Conservation (phyloP, 1,140 invertebrate genomes). For the Hyles euphorbiae region DNA sequence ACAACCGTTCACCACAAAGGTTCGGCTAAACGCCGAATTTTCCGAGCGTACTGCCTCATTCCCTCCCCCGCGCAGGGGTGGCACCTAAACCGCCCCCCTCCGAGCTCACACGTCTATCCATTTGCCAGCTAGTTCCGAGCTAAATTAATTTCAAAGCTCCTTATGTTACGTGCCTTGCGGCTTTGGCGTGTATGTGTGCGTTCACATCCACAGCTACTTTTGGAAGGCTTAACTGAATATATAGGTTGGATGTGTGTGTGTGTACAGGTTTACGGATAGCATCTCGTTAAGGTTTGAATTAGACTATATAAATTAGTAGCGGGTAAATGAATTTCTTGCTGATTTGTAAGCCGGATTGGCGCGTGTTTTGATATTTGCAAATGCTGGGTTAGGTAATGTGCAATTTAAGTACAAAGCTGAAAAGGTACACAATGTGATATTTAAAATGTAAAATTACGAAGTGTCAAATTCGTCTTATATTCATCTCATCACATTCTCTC, state of each 20-base stretch:
- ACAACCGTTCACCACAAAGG: conserved; percentile 61
- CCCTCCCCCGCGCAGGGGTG: conserved; percentile 27
- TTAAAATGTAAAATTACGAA: too few species aligned
- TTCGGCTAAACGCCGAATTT: conserved; percentile 72
- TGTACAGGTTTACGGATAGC: conserved; percentile 54
- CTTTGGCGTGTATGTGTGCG: conserved; percentile 61
- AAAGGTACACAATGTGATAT: too few species aligned
- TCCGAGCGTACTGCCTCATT: conserved; percentile 39
- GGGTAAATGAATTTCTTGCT: conserved; percentile 44
- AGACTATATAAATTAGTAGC: conserved; percentile 62
- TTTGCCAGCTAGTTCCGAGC: conserved; percentile 75
- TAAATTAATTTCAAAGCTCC: conserved; percentile 76
- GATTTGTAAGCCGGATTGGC: conserved; percentile 1
- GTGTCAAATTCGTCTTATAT: too few species aligned
- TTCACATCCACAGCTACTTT: conserved; percentile 48
- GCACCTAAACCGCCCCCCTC: conserved; percentile 32
- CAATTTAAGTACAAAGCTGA: too few species aligned
- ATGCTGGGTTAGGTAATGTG: too few species aligned
- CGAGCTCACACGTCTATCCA: conserved; percentile 73
- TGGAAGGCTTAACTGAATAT: conserved; percentile 66
- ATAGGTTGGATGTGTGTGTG: conserved; percentile 30
- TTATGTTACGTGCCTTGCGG: conserved; percentile 75
- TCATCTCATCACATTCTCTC: too few species aligned
- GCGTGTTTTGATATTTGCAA: too few species aligned
- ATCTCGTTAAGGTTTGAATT: conserved; percentile 66